phyloP scores from a whole-genome alignment of 37 sponge, comb jelly and placozoan species.

The Ephydatia muelleri region DNA sequence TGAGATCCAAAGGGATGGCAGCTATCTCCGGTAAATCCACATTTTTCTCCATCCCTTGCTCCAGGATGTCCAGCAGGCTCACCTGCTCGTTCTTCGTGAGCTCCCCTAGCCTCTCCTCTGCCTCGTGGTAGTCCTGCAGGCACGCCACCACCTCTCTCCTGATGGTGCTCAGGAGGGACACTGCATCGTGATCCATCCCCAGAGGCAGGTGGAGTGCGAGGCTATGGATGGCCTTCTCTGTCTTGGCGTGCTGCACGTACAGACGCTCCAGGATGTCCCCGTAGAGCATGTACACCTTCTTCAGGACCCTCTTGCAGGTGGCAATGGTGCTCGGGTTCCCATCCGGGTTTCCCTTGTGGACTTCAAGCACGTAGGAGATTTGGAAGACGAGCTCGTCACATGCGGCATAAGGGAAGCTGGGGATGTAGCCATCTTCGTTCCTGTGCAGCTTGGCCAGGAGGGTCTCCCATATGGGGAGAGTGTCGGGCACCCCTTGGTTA shows the following conservation, averaged over 20 bases:
- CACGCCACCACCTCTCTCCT: constrained; percentile 54
- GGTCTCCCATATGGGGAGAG: constrained; percentile 74
- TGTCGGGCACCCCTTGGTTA: constrained; percentile 55
- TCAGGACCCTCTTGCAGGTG: constrained; percentile 53
- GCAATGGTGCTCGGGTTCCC: background rate
- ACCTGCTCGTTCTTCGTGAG: constrained; percentile 15
- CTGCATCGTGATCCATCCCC: constrained; percentile 29
- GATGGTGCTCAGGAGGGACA: constrained; percentile 54
- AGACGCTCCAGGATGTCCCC: constrained; percentile 55
- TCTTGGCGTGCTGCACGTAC: constrained; percentile 33
- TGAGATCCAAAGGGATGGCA: background rate
- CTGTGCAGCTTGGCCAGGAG: constrained; percentile 66
- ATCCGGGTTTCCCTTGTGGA: background rate
- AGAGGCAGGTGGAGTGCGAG: constrained; percentile 55
- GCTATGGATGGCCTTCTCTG: constrained; percentile 46
- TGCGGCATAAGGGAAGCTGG: constrained; percentile 63
- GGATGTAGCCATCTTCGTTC: constrained; percentile 68
- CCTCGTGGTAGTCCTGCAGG: constrained; percentile 54
- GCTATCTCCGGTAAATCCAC: background rate
- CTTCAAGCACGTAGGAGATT: constrained; percentile 41
- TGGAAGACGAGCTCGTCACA: constrained; percentile 66
- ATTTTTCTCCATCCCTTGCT: background rate
- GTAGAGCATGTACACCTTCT: constrained; percentile 79
- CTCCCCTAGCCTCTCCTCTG: constrained; percentile 38
- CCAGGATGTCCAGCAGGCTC: constrained; percentile 3